These are phyloP conservation scores for Otis tarda DNA, from an alignment of 2,113 vertebrate species.

Conservation along the genomic window DNA sequence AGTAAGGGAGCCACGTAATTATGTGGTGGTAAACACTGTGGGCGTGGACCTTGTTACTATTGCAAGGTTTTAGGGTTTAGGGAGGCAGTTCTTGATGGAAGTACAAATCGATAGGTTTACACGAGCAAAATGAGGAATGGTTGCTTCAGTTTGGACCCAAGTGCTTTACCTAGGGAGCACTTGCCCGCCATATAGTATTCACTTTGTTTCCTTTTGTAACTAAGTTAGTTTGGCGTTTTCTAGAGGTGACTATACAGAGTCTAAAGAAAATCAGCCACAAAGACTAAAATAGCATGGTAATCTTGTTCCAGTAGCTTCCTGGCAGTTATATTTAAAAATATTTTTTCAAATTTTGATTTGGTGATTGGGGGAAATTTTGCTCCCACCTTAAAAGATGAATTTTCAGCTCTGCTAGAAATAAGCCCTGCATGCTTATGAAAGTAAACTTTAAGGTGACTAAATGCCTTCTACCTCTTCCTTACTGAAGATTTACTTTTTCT, in stretches of 20 bases:
- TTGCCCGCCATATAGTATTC: slow-evolving; percentile 1
- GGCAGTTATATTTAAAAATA: neutral
- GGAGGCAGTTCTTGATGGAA: neutral
- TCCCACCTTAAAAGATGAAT: slow-evolving; percentile 67
- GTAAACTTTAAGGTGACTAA: slow-evolving; percentile 87
- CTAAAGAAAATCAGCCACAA: slow-evolving; percentile 36
- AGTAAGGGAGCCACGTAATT: neutral
- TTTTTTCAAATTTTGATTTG: slow-evolving; percentile 75
- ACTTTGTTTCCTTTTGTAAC: slow-evolving; percentile 36
- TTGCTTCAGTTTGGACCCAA: slow-evolving; percentile 43
- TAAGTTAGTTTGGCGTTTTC: neutral
- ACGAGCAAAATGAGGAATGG: slow-evolving; percentile 9
- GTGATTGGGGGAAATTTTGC: slow-evolving; percentile 61
- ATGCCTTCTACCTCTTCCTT: slow-evolving; percentile 94
- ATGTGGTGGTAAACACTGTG: neutral
- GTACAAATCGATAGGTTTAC: neutral
- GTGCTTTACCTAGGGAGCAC: neutral
- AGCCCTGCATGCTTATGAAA: slow-evolving; percentile 84
- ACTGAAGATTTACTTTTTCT: slow-evolving; percentile 85
- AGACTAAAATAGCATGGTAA: slow-evolving; percentile 69
- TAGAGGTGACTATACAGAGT: neutral
- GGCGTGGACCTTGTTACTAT: neutral
- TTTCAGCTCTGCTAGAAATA: slow-evolving; percentile 73
- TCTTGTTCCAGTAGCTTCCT: slow-evolving; percentile 76
- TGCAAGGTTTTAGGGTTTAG: neutral